phyloP scores from a whole-genome alignment of 2,113 vertebrate species.

The Mirza zaza region DNA sequence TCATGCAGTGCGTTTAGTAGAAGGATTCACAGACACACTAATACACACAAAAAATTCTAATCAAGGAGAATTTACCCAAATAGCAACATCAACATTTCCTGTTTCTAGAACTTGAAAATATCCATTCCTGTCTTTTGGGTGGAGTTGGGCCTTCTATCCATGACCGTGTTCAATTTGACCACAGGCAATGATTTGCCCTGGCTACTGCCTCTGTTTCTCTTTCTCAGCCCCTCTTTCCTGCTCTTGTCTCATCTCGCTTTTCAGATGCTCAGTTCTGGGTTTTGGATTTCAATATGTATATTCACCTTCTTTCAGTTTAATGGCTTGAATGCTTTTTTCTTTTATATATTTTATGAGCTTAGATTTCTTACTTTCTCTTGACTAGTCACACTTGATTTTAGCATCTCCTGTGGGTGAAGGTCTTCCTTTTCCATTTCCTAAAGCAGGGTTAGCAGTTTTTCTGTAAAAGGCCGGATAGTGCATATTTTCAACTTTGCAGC shows the following conservation, averaged over 20 bases:
- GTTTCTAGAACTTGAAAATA: background rate
- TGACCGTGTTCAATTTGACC: background rate
- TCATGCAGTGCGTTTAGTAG: background rate
- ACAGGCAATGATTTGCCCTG: background rate
- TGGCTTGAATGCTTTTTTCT: background rate
- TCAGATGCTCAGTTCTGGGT: background rate
- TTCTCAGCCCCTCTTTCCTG: background rate
- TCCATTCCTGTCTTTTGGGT: background rate
- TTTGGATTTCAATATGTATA: background rate
- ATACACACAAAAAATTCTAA: background rate
- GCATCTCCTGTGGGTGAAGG: background rate
- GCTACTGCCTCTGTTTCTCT: background rate
- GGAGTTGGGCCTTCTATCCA: background rate
- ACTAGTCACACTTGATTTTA: background rate
- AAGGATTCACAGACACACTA: background rate
- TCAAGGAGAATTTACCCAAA: background rate
- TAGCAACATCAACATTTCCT: background rate
- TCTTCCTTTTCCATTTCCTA: background rate
- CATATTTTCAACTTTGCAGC: background rate
- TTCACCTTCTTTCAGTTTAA: background rate
- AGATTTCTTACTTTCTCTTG: background rate
- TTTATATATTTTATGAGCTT: background rate
- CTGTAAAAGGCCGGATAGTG: background rate
- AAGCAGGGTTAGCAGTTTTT: background rate
- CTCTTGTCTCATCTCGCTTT: background rate